Evolutionary conservation across 1,140 invertebrate genomes (phyloP), one percentile per base, ranked within the genome.

Genomic region (Camponotus vicinus): DNA sequence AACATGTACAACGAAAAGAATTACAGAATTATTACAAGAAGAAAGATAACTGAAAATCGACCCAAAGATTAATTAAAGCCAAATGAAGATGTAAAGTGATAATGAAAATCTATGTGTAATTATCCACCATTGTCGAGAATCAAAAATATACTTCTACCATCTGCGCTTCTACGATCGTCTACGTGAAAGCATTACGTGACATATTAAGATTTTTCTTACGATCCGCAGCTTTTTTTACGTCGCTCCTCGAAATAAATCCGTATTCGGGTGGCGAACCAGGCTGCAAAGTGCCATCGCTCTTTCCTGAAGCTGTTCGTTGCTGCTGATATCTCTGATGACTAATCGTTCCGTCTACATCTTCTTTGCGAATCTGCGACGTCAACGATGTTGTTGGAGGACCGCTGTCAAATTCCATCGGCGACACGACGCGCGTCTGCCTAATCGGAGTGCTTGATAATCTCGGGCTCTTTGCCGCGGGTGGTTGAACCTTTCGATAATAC

Each of bases 391-490:
- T 92, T 3, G 93, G 90, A n/a, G 96, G 96, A 13, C 95, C 95
- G 3, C 92, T 94, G 90, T 97, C 96, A 86, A 96, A 97, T 86
- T 96, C 96, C 95, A 97, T 96, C 18, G 96, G 96, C 1, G 96
- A 95, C 18, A 95, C 86, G 13, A 96, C 95, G 40, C 95, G 93
- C 84, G 96, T 95, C 32, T 95, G 93, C 32, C 93, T 69, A 90
- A 93, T 49, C 2, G 96, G 95, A 18, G 95, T 90, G 61, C 95
- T 96, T 15, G 94, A 94, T 0, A 96, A 95, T 55, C 91, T 92
- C 88, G 92, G 55, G 71, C 89, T 42, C 92, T 92, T 87, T 61
- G 78, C 15, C 73, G 89, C 89, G 0, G 96, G 96, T 15, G 96
- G 94, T 3, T 95, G 95, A 15, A 97, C 97, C 87, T 95, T 96